Conservation (phyloP, 2,888 invertebrate species). For the Acrobasis consociella region DNA sequence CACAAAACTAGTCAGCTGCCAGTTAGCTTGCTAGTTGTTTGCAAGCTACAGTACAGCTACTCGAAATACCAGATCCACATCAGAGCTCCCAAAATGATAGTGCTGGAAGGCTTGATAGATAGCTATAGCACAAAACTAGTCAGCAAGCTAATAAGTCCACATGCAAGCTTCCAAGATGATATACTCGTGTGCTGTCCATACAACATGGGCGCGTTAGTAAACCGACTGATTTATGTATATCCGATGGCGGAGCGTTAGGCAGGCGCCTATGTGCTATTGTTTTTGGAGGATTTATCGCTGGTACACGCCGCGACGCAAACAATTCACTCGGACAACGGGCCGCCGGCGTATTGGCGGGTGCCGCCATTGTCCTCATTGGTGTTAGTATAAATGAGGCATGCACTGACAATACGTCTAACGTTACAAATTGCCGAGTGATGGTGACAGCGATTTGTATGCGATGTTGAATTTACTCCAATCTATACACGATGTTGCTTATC, state of each 20-base stretch:
- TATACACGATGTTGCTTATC: slow-evolving; percentile 3
- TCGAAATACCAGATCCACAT: too few relatives aligned
- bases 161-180: slow-evolving; percentile 14
- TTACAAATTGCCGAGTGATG: slow-evolving; percentile 19
- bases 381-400: slow-evolving; percentile 62
- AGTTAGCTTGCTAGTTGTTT: too few relatives aligned
- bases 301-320: slow-evolving; percentile 49
- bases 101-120: too few relatives aligned
- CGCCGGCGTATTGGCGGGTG: slow-evolving; percentile 46
- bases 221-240: slow-evolving; percentile 69
- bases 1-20: too few relatives aligned
- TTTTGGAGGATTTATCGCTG: slow-evolving; percentile 72
- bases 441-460: slow-evolving; percentile 10
- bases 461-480: too few relatives aligned
- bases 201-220: slow-evolving; percentile 57
- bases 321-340: slow-evolving; percentile 64
- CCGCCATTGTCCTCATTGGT: slow-evolving; percentile 45
- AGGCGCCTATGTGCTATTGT: slow-evolving; percentile 68
- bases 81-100: too few relatives aligned
- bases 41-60: too few relatives aligned
- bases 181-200: slow-evolving; percentile 49
- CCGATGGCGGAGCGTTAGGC: slow-evolving; percentile 55
- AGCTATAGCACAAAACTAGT: not conserved
- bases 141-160: slow-evolving; percentile 13
- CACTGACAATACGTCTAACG: slow-evolving; percentile 43